phyloP scores from a whole-genome alignment of 2,797 vertebrate species.

The Esox lucius region DNA sequence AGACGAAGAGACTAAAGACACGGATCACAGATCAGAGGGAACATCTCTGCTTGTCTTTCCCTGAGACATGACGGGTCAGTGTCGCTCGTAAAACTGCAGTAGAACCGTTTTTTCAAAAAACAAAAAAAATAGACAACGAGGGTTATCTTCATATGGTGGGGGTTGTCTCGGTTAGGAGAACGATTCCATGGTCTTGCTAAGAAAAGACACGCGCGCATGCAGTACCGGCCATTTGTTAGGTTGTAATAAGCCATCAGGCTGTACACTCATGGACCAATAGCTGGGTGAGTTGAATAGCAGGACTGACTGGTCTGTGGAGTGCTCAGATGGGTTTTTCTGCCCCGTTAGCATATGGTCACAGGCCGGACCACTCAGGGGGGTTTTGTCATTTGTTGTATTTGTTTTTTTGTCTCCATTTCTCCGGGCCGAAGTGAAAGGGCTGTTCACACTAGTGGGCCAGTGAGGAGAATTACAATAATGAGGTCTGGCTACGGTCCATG shows the following conservation, averaged over 20 bases:
- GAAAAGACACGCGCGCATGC: conserved; percentile 26
- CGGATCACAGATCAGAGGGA: background rate
- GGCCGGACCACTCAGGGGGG: conserved; percentile 74
- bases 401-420: conserved; percentile 69
- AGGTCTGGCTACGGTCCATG: conserved; percentile 76
- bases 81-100: conserved; percentile 17
- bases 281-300: conserved; percentile 55
- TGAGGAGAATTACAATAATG: conserved; percentile 84
- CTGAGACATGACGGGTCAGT: background rate
- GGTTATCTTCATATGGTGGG: background rate
- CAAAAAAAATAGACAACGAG: conserved; percentile 1
- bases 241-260: conserved; percentile 37
- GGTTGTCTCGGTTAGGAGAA: conserved; percentile 1
- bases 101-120: conserved; percentile 1
- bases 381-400: conserved; percentile 78
- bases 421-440: conserved; percentile 72
- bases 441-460: conserved; percentile 73
- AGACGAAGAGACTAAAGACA: background rate
- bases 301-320: conserved; percentile 71
- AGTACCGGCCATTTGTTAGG: conserved; percentile 6
- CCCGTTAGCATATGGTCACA: conserved; percentile 66
- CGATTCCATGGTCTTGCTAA: conserved; percentile 30
- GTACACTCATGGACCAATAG: conserved; percentile 53
- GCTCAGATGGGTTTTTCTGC: conserved; percentile 68
- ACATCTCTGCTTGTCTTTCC: background rate